Evolutionary conservation across 2,113 vertebrate species (phyloP), one percentile per base, ranked within the genome.

Genomic region (Prinia subflava): DNA sequence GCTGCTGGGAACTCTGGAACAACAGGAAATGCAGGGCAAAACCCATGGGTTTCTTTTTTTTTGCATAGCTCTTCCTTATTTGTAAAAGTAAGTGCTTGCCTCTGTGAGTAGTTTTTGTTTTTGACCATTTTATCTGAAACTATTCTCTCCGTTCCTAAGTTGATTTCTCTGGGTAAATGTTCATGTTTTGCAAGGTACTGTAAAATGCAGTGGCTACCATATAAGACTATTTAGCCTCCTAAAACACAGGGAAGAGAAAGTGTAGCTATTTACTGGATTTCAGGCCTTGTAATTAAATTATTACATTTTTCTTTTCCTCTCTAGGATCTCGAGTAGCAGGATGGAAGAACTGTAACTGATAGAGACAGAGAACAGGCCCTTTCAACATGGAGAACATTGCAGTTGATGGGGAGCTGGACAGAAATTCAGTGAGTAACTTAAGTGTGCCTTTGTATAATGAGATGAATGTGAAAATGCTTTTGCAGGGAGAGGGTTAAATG

Each of bases 401-500:
- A 2, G 53, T 74, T 93, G 98, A 98, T 30, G 96, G 94, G 93
- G 98, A 98, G 46, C 84, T 95, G 78, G 98, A 98, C 50, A 97
- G 92, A 96, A 96, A 91, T 96, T 97, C 60, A 93, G 98, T 98
- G 87, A 98, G 98, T 98, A 96, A 62, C 87, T 95, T 60, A 68
- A 86, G 60, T 49, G 24, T 44, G 52, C 15, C 20, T 52, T 84
- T n/a, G 12, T 56, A 22, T 82, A 37, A 50, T 65, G 28, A 87
- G 50, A 60, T 42, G 30, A 59, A 89, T 4, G 9, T 56, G 52
- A 83, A 74, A 24, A 25, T 78, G 9, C 5, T 82, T 84, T 78
- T 91, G 6, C 9, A 52, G 20, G n/a, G 47, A 78, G 14, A 44
- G 13, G 6, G 18, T 81, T 89, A 78, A 87, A 81, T 2, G 0